Conservation (phyloP, 2,113 vertebrate species). For the Dolichallabes microphthalmus region DNA sequence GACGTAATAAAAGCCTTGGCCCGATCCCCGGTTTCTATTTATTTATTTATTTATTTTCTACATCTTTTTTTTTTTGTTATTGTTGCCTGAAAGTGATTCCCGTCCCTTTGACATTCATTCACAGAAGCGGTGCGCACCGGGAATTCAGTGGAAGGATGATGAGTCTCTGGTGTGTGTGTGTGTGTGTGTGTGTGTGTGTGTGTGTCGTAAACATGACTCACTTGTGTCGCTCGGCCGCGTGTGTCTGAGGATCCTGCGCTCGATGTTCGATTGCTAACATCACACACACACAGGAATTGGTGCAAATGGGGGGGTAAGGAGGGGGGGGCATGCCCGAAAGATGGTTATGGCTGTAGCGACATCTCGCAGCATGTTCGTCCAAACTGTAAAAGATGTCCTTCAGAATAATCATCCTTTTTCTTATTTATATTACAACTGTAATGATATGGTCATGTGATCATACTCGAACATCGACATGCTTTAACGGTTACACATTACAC, state of each 20-base stretch:
- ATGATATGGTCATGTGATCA: too few relatives aligned
- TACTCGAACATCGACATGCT: too few relatives aligned
- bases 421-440: too few relatives aligned
- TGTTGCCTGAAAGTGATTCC: conserved; percentile 1
- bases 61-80: too few relatives aligned
- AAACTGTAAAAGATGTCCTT: neutral
- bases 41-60: neutral
- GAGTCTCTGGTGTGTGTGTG: neutral
- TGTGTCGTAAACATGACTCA: neutral
- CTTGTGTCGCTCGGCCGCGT: neutral
- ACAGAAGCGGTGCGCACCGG: neutral
- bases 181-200: too few relatives aligned
- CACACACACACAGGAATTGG: neutral
- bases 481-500: too few relatives aligned
- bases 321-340: neutral
- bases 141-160: neutral
- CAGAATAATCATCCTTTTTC: too few relatives aligned
- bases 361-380: neutral
- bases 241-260: neutral
- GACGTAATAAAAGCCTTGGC: conserved; percentile 48
- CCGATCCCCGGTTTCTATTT: conserved; percentile 5
- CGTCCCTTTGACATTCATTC: neutral
- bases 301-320: neutral
- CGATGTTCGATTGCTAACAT: neutral
- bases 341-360: neutral